Conservation (phyloP, 2,113 vertebrate genomes). For the Notarius quadriscutis region DNA sequence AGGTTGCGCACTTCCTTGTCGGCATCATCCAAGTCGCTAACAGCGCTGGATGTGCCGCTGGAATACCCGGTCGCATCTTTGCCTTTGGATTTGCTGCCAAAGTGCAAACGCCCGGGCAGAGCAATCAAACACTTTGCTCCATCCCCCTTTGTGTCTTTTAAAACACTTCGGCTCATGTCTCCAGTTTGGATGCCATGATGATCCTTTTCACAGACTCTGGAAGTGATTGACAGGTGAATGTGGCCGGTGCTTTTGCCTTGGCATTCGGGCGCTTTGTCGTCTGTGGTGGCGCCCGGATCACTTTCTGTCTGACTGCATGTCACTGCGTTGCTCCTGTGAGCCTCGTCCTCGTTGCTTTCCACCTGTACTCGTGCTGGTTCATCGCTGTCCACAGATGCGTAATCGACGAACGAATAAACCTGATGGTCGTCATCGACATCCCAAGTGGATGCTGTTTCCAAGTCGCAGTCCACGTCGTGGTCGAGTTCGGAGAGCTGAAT, state of each 20-base stretch:
- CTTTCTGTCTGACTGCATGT: conserved; percentile 77
- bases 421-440: conserved; percentile 84
- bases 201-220: conserved; percentile 78
- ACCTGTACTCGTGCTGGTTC: conserved; percentile 62
- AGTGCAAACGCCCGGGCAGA: conserved; percentile 80
- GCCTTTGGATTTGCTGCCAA: conserved; percentile 71
- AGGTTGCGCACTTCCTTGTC: conserved; percentile 94
- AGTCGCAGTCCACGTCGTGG: conserved; percentile 79
- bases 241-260: conserved; percentile 74
- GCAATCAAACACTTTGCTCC: conserved; percentile 67
- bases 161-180: conserved; percentile 80
- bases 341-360: conserved; percentile 56
- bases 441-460: conserved; percentile 81
- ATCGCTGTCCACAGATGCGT: conserved; percentile 81
- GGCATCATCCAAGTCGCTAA: conserved; percentile 92
- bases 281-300: conserved; percentile 74
- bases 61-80: conserved; percentile 79
- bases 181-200: conserved; percentile 81
- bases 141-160: conserved; percentile 68
- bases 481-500: conserved; percentile 92
- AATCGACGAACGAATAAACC: conserved; percentile 87
- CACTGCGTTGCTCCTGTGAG: conserved; percentile 71
- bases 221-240: conserved; percentile 94
- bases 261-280: conserved; percentile 68
- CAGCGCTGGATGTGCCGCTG: conserved; percentile 89